Conservation (phyloP, 1,140 invertebrate species). For the Drosophila mauritiana region DNA sequence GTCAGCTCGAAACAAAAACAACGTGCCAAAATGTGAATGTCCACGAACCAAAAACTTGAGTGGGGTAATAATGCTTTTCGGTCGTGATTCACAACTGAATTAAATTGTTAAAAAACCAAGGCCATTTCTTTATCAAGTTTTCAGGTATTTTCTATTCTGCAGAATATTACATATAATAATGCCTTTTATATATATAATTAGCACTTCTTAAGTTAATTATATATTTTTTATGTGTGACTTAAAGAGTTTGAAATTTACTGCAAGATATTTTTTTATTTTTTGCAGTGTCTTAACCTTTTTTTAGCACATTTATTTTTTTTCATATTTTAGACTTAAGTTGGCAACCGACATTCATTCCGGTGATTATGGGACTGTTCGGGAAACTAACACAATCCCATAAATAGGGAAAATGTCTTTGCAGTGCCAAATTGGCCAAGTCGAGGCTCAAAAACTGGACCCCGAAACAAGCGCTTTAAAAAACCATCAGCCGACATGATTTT, state of each 20-base stretch:
- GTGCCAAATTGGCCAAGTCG: slow-evolving; percentile 54
- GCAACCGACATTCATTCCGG: slow-evolving; percentile 11
- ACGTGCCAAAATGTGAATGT: slow-evolving; percentile 16
- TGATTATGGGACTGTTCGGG: slow-evolving; percentile 12
- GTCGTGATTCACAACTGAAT: neutral
- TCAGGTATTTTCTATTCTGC: too few relatives aligned
- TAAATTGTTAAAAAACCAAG: neutral
- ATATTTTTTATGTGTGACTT: too few relatives aligned
- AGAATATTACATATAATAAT: too few relatives aligned
- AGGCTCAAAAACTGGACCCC: slow-evolving; percentile 10
- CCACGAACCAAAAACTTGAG: slow-evolving; percentile 1
- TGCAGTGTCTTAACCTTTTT: neutral
- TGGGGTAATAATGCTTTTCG: neutral
- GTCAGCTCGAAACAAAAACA: slow-evolving; percentile 30
- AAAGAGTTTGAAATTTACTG: too few relatives aligned
- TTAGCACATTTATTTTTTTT: neutral
- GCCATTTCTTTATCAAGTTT: neutral
- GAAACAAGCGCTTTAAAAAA: slow-evolving; percentile 28
- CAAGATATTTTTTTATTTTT: neutral
- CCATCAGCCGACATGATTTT: slow-evolving; percentile 19
- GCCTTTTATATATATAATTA: too few relatives aligned
- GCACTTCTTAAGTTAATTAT: too few relatives aligned
- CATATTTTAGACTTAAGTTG: slow-evolving; percentile 13
- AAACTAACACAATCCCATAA: slow-evolving; percentile 26
- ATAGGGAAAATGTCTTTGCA: slow-evolving; percentile 25